Conservation (phyloP, 2,888 invertebrate genomes). For the Hirtodrosophila histrioides region DNA sequence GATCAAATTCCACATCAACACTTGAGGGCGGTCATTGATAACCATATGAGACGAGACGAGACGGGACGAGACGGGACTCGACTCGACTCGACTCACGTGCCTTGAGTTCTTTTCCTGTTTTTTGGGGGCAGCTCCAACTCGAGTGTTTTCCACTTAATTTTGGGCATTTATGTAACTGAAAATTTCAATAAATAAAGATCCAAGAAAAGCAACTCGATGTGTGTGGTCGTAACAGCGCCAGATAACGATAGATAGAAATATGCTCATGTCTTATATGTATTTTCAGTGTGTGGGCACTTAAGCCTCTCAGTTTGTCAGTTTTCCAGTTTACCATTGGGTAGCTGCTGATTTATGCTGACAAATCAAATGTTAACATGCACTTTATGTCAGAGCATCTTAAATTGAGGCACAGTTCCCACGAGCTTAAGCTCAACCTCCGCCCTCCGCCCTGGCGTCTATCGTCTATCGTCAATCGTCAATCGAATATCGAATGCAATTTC, state of each 20-base stretch:
- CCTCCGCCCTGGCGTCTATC: constrained; percentile 12
- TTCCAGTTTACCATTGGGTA: constrained; percentile 2
- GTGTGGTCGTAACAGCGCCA: constrained; percentile 61
- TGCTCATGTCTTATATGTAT: constrained; percentile 3
- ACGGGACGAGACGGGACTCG: too few relatives aligned
- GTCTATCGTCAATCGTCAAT: constrained; percentile 35
- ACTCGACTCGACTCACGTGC: constrained; percentile 41
- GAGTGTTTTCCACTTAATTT: constrained; percentile 76
- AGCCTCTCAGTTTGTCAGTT: constrained; percentile 10
- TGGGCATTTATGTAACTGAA: constrained; percentile 65
- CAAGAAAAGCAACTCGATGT: constrained; percentile 38
- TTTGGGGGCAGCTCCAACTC: constrained; percentile 45
- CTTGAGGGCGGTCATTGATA: constrained; percentile 34
- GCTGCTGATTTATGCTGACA: constrained; percentile 69
- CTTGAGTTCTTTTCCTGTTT: constrained; percentile 12
- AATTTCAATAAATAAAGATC: constrained; percentile 66
- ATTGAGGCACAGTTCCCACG: constrained; percentile 33
- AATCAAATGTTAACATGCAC: constrained; percentile 69
- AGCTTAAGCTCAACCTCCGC: not conserved
- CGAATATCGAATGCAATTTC: constrained; percentile 58
- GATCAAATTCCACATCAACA: constrained; percentile 73
- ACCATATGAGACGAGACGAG: constrained; percentile 21
- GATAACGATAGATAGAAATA: constrained; percentile 33
- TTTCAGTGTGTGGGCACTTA: constrained; percentile 66
- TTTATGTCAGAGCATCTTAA: constrained; percentile 41